A percentile compares a stretch with the other conserved stretches of the same genome.
These are phyloP conservation scores for Plagiodera versicolora DNA, from an alignment of 2,888 invertebrate species.

Conservation along the genomic window DNA sequence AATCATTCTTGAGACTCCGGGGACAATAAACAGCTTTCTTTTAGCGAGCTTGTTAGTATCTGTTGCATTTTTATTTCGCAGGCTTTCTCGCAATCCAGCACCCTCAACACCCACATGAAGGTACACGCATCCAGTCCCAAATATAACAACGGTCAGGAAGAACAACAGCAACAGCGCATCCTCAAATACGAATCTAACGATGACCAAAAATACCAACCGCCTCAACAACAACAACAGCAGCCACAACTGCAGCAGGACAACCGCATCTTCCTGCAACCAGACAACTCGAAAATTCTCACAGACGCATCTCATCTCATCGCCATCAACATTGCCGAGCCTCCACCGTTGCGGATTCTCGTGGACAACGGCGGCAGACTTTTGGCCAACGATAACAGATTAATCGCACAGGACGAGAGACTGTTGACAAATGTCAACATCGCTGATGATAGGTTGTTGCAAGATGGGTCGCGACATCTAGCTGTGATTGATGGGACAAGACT, in stretches of 20 bases:
- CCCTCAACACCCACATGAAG: slow-evolving; percentile 56
- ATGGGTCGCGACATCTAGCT: slow-evolving; percentile 47
- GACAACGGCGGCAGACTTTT: slow-evolving; percentile 48
- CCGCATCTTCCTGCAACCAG: slow-evolving; percentile 41
- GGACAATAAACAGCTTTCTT: too few relatives aligned
- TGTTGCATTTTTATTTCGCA: not conserved
- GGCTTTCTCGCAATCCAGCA: slow-evolving; percentile 55
- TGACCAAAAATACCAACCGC: slow-evolving; percentile 31
- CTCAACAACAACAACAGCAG: slow-evolving; percentile 18
- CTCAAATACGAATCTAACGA: slow-evolving; percentile 37
- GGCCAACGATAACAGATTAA: slow-evolving; percentile 45
- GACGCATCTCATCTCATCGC: slow-evolving; percentile 45
- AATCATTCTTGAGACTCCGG: too few relatives aligned
- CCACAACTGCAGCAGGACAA: slow-evolving; percentile 34
- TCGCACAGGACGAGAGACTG: slow-evolving; percentile 48
- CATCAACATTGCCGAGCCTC: slow-evolving; percentile 49
- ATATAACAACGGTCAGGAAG: slow-evolving; percentile 29
- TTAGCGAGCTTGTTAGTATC: not conserved
- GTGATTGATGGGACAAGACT: slow-evolving; percentile 50
- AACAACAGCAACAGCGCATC: slow-evolving; percentile 35
- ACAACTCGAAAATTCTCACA: slow-evolving; percentile 43
- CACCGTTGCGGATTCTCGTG: slow-evolving; percentile 43
- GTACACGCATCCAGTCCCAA: slow-evolving; percentile 48
- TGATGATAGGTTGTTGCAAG: slow-evolving; percentile 42
- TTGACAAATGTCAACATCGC: slow-evolving; percentile 43